Conservation (phyloP, 2,113 vertebrate genomes). For the Phoxinus phoxinus region DNA sequence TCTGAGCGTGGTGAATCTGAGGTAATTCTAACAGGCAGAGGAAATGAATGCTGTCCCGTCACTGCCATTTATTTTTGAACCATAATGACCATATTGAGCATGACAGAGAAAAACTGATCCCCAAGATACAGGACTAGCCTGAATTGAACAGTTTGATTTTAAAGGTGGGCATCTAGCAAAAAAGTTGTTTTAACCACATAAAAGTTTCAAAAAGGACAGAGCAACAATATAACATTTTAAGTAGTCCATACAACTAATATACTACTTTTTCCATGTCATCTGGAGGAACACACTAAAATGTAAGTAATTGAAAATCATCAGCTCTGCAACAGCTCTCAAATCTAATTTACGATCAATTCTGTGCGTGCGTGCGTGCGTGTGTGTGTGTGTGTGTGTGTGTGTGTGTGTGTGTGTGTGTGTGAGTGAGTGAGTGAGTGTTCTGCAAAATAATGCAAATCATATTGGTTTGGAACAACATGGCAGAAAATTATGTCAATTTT, state of each 20-base stretch:
- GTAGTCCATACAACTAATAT: neutral
- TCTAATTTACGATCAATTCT: neutral
- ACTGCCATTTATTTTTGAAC: neutral
- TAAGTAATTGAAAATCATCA: neutral
- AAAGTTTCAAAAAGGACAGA: neutral
- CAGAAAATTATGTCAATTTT: neutral
- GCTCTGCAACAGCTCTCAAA: neutral
- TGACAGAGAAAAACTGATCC: neutral
- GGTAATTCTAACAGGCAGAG: constrained; percentile 6
- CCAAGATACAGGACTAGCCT: neutral
- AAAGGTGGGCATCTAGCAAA: neutral
- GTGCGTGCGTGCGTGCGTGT: too few relatives aligned
- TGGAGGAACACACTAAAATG: neutral
- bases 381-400: too few relatives aligned
- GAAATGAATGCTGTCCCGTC: neutral
- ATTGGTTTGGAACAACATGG: neutral
- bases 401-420: too few relatives aligned
- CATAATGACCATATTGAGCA: neutral
- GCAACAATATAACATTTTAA: neutral
- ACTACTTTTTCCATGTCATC: too few relatives aligned
- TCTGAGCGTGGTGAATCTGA: neutral
- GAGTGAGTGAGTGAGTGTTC: neutral
- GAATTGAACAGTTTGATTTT: constrained; percentile 19
- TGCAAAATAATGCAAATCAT: neutral
- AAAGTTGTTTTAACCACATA: neutral